These are phyloP conservation scores for Eupeodes luniger DNA, from an alignment of 2,888 invertebrate species.

Conservation along the genomic window DNA sequence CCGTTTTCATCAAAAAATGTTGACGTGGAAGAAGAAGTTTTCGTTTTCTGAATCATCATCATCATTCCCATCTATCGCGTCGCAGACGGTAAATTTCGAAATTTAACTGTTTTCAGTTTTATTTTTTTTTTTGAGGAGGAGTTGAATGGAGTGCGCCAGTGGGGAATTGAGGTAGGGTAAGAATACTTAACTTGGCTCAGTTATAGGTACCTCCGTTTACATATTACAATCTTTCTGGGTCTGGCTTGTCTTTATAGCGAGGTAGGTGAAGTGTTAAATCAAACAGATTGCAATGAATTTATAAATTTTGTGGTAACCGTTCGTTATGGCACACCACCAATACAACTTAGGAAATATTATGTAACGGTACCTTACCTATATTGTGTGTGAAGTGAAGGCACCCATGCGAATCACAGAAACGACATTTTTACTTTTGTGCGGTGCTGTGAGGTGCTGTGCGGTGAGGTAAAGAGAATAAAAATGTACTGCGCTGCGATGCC, in stretches of 20 bases:
- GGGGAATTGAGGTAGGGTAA: neutral
- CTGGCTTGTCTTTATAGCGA: neutral
- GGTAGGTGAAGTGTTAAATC: conserved; percentile 61
- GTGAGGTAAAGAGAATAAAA: neutral
- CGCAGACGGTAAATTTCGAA: conserved; percentile 57
- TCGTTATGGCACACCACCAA: conserved; percentile 57
- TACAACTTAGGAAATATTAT: neutral
- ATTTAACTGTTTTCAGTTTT: conserved; percentile 30
- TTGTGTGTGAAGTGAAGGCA: neutral
- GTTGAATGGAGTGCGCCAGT: neutral
- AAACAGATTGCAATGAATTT: conserved; percentile 75
- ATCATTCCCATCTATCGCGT: neutral
- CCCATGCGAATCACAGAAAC: neutral
- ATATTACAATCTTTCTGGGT: conserved; percentile 4
- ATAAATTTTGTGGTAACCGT: conserved; percentile 71
- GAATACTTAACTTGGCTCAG: conserved; percentile 8
- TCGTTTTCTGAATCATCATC: conserved; percentile 48
- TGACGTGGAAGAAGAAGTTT: conserved; percentile 50
- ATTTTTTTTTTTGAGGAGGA: conserved; percentile 23
- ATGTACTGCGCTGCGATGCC: neutral
- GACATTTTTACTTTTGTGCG: conserved; percentile 28
- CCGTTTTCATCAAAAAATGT: conserved; percentile 68
- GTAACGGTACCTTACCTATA: neutral
- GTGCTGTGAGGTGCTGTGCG: too few species aligned
- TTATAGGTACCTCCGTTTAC: neutral